phyloP scores from a whole-genome alignment of 2,797 vertebrate genomes.

The Emys orbicularis region DNA sequence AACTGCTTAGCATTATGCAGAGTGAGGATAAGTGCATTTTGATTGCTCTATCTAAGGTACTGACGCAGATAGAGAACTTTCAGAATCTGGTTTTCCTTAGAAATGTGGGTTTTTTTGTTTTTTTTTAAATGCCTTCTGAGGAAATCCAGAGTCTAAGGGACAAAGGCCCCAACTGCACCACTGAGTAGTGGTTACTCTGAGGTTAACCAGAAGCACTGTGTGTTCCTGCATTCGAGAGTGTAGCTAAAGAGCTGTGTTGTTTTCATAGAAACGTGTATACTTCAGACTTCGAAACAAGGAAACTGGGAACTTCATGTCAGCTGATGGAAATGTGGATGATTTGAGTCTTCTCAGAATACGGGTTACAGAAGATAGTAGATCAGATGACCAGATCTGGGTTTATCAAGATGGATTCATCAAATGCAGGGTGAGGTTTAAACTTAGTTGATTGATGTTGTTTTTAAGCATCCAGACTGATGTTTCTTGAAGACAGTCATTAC shows the following conservation, averaged over 20 bases:
- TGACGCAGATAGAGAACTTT: fast-evolving
- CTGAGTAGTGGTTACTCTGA: background rate
- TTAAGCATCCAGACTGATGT: background rate
- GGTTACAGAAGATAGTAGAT: constrained; percentile 87
- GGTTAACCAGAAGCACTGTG: background rate
- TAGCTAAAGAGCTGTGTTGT: background rate
- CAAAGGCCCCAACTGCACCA: background rate
- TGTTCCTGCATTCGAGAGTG: background rate
- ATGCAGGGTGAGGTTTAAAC: constrained; percentile 86
- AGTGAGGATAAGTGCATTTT: constrained; percentile 3
- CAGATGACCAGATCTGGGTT: constrained; percentile 92
- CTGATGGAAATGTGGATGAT: constrained; percentile 91
- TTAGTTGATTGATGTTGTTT: background rate
- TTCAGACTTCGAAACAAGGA: constrained; percentile 90
- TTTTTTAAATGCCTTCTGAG: background rate
- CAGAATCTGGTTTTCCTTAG: background rate
- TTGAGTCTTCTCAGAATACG: constrained; percentile 93
- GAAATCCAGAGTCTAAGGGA: background rate
- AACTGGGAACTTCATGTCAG: constrained; percentile 88
- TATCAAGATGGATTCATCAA: constrained; percentile 90
- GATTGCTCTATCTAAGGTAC: background rate
- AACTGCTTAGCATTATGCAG: constrained; percentile 4
- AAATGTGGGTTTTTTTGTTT: background rate
- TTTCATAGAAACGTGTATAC: constrained; percentile 88
- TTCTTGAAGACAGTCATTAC: background rate